Conservation (phyloP, 2,888 invertebrate genomes). For the Plebejus argus region DNA sequence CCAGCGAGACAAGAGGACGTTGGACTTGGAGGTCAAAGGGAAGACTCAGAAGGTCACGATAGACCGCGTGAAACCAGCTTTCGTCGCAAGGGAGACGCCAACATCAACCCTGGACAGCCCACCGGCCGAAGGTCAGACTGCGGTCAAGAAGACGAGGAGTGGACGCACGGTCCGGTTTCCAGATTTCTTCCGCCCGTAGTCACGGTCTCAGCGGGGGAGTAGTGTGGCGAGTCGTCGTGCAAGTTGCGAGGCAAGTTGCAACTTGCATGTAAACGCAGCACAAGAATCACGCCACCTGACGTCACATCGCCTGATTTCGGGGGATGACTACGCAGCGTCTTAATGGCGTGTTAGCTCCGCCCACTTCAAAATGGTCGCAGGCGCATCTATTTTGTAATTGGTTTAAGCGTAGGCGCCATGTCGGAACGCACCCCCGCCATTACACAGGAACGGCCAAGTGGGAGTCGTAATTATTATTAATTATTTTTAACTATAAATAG, state of each 20-base stretch:
- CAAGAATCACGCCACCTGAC: background rate
- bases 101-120: background rate
- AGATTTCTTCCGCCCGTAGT: conserved; percentile 35
- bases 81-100: conserved; percentile 5
- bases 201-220: conserved; percentile 37
- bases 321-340: too few relatives aligned
- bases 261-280: background rate
- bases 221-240: conserved; percentile 2
- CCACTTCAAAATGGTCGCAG: too few relatives aligned
- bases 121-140: background rate
- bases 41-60: conserved; percentile 28
- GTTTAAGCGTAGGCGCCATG: too few relatives aligned
- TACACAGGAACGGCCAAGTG: too few relatives aligned
- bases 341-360: too few relatives aligned
- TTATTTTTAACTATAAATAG: too few relatives aligned
- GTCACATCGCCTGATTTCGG: too few relatives aligned
- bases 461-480: too few relatives aligned
- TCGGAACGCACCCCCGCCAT: too few relatives aligned
- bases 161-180: conserved; percentile 32
- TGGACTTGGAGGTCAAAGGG: conserved; percentile 34
- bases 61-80: conserved; percentile 37
- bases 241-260: background rate
- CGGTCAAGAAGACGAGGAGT: conserved; percentile 18
- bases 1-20: conserved; percentile 15
- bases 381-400: too few relatives aligned